Evolutionary conservation across 1,140 invertebrate species (phyloP), one percentile per base, ranked within the genome.

Genomic region (Brachionus koreanus): DNA sequence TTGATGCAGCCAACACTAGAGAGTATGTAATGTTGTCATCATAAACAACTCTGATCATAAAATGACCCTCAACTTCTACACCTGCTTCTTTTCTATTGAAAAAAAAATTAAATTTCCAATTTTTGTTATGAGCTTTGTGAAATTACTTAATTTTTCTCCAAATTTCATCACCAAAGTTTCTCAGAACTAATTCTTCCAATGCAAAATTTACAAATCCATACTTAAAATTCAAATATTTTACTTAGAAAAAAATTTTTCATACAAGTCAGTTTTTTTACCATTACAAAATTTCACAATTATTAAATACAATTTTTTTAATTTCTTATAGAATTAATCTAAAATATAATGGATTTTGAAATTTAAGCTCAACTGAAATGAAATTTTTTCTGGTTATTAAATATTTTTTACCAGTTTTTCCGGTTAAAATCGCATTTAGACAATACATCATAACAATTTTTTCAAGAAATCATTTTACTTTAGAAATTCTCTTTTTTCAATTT

Each of bases 171-270:
- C 94, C 94, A 86, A 95, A 97, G 83, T 93, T 94, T 86, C 94
- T 93, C 33, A 96, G 91, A 49, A 98, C 94, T 83, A 97, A 88
- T 43, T 96, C 90, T 89, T 97, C 95, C 85, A 98, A 89, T 63
- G 95, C 95, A 88, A 96, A 94, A 90, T 97, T 97, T 69, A 98
- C 95, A 88, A 97, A 97, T 46, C 95, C 95, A 90, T 97, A 97
- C 95, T 97, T n/a, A 39, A 19, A 42, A n/a, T 29, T 42, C n/a
- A 72, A 74, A 46, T 23, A 23, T 4, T 33, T 37, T 65, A 12
- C 12, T 13, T 12, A 65, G 0, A n/a, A 33, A 12, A 37, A 16
- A 3, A 5, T n/a, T 33, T 10, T 65, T 29, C n/a, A 75, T 42
- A 23, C 1, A 16, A 37, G 9, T 3, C 9, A 75, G 12, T 65